phyloP scores from a whole-genome alignment of 23 tunicate genomes.

The Oikopleura vanhoeffeni region DNA sequence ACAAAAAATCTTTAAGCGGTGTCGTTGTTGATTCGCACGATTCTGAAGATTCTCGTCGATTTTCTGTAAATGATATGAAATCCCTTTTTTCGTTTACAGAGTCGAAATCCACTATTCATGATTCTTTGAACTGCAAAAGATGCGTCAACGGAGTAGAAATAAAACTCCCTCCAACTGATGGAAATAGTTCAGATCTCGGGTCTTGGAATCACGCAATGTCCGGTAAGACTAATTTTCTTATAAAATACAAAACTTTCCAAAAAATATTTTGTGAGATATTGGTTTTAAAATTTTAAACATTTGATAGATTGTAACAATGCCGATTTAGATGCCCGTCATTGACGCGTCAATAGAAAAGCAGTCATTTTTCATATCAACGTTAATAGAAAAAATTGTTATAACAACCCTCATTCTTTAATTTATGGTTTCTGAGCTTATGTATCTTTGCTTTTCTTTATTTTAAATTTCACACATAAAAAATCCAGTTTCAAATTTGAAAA shows the following conservation, averaged over 20 bases:
- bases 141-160: not conserved
- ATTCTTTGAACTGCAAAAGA: constrained; percentile 4
- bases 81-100: not conserved
- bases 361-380: no score
- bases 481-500: no score
- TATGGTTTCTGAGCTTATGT: no score
- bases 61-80: not conserved
- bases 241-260: not conserved
- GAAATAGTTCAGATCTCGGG: not conserved
- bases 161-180: not conserved
- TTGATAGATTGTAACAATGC: no score
- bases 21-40: constrained; percentile 72
- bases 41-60: not conserved
- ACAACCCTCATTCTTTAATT: no score
- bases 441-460: no score
- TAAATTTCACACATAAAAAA: no score
- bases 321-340: no score
- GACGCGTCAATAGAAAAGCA: no score
- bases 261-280: no score
- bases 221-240: not conserved
- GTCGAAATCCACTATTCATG: not conserved
- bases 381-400: no score
- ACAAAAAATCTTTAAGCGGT: constrained; percentile 75
- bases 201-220: not conserved
- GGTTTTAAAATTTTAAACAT: not conserved